Evolutionary conservation across 2,113 vertebrate genomes (phyloP), one percentile per base, ranked within the genome.

Genomic region (Pollimyrus isidori): DNA sequence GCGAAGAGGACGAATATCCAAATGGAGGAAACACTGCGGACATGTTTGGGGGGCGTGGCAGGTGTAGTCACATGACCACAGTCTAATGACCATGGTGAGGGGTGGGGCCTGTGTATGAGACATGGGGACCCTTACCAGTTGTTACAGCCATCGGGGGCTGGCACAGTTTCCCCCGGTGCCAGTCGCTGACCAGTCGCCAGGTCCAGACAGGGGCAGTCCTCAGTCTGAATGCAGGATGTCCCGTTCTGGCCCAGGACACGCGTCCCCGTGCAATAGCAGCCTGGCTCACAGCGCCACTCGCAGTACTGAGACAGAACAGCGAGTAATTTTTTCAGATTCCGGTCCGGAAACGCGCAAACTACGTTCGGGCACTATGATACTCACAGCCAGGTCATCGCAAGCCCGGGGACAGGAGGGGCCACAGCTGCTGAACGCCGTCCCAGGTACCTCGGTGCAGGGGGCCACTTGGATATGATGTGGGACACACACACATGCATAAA

Each of bases 341-440:
- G 17, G 73, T 80, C 35, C 7, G 2, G 15, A 80, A 42, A 15
- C 17, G 11, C 23, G 19, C 46, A 23, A 35, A 17, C 15, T 13
- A 48, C 7, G 49, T 42, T 26, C 9, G 58, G 46, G 87, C 2
- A 58, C 11, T 86, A 82, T 53, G 45, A 53, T 62, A 94, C 96
- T 96, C 91, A 98, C 97, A 89, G 93, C 83, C 30, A 97, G 91
- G 91, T 98, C 97, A 7, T 97, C 97, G 90, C 97, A 98, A 88
- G 96, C 95, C 11, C 96, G 95, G 48, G 97, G 97, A 87, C 97
- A 97, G 4, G 97, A 94, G 0, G 97, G 97, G 0, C 97, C 97
- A 76, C 97, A 98, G 91, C 92, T 93, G 86, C 96, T 97, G 91
- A 96, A 97, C 35, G 87, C 91, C 0, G 96, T 95, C 3, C 96